A percentile compares a stretch with the other conserved stretches of the same genome.
Conservation (phyloP, 2,113 vertebrate genomes). For the Falcunculus frontatus region DNA sequence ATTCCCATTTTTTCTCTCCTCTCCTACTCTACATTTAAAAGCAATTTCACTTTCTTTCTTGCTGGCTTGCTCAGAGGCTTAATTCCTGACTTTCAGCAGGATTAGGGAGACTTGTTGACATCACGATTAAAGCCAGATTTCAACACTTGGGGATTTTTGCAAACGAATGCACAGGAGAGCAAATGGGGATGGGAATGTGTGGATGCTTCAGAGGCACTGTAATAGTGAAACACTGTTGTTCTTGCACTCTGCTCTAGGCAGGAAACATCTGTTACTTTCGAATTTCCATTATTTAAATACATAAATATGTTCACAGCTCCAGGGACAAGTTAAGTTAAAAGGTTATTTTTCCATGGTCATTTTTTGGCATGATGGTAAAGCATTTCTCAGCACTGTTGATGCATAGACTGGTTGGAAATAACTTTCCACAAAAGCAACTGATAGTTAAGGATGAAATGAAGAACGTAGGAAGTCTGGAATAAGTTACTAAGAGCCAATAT, state of each 20-base stretch:
- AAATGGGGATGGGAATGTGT: neutral
- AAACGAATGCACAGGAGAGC: neutral
- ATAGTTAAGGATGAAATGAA: neutral
- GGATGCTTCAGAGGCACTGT: neutral
- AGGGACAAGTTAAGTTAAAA: neutral
- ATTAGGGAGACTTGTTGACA: neutral
- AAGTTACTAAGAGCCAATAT: neutral
- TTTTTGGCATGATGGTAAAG: neutral
- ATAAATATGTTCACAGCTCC: neutral
- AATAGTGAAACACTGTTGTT: neutral
- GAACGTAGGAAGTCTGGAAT: neutral
- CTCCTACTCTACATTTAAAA: neutral
- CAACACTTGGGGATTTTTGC: neutral
- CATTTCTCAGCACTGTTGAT: neutral
- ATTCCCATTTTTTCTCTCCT: neutral
- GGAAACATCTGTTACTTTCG: slow-evolving; percentile 4
- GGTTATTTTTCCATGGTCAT: neutral
- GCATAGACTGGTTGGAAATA: neutral
- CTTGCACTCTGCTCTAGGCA: neutral
- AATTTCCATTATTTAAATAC: neutral
- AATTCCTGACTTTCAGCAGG: neutral
- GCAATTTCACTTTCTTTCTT: neutral
- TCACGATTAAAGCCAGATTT: neutral
- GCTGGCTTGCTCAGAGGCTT: neutral
- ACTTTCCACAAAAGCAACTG: neutral